Conservation (phyloP, 2,888 invertebrate genomes). For the Harpagoxenus sublaevis region DNA sequence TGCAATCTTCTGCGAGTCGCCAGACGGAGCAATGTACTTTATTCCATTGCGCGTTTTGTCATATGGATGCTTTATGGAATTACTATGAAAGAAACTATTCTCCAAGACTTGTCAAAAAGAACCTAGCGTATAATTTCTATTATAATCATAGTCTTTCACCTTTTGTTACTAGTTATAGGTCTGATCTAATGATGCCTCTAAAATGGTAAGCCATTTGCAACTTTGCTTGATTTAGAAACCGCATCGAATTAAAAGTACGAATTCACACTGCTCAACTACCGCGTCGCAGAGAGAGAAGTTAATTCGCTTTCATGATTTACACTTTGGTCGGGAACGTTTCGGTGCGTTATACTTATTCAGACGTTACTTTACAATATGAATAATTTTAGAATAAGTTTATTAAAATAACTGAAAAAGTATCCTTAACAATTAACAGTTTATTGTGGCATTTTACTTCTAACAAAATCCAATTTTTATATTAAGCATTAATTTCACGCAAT, state of each 20-base stretch:
- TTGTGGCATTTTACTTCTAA: not conserved
- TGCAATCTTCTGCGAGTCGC: constrained; percentile 61
- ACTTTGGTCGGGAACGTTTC: constrained; percentile 69
- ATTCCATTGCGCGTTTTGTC: constrained; percentile 34
- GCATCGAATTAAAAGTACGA: constrained; percentile 44
- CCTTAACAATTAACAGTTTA: not conserved
- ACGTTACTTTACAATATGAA: constrained; percentile 1
- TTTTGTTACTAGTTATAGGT: constrained; percentile 2
- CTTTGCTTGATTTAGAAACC: constrained; percentile 31
- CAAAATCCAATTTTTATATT: not conserved
- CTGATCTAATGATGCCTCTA: constrained; percentile 1
- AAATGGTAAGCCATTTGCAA: not conserved
- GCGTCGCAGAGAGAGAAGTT: constrained; percentile 21
- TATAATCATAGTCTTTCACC: not conserved
- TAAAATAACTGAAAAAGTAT: not conserved
- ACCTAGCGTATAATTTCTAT: not conserved
- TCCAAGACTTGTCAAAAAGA: not conserved
- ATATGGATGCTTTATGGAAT: constrained; percentile 9
- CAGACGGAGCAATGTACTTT: constrained; percentile 65
- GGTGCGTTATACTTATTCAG: constrained; percentile 68
- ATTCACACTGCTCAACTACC: constrained; percentile 26
- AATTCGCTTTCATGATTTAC: constrained; percentile 69
- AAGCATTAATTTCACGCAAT: not conserved
- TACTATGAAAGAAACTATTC: constrained; percentile 11
- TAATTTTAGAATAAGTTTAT: constrained; percentile 11